Conservation (phyloP, 2,797 vertebrate species). For the Bradypodion ventrale region DNA sequence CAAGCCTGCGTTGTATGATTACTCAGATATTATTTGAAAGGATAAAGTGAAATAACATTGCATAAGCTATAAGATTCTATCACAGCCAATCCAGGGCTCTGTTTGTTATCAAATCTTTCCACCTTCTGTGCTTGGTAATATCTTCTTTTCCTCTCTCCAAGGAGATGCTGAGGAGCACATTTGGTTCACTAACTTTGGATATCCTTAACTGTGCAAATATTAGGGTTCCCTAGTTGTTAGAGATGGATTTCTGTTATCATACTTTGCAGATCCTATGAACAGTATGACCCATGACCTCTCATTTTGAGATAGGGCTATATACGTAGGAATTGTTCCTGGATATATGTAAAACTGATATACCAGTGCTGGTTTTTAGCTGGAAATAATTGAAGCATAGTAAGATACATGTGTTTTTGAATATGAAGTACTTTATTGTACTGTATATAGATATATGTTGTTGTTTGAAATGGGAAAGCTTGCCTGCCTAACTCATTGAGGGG, state of each 20-base stretch:
- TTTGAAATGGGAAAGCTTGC: too few species aligned
- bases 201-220: not conserved
- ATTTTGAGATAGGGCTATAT: conserved; percentile 17
- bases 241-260: conserved; percentile 72
- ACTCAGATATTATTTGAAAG: not conserved
- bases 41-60: not conserved
- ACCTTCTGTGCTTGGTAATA: not conserved
- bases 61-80: not conserved
- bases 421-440: too few species aligned
- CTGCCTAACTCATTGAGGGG: too few species aligned
- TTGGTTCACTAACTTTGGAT: not conserved
- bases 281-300: conserved; percentile 66
- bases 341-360: conserved; percentile 15
- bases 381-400: not conserved
- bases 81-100: not conserved
- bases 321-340: not conserved
- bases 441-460: too few species aligned
- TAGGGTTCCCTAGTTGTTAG: conserved; percentile 9
- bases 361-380: not conserved
- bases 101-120: not conserved
- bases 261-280: conserved; percentile 66
- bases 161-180: not conserved
- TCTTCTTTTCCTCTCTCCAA: not conserved
- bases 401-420: not conserved
- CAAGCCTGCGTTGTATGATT: not conserved